Percentiles rank a stretch among this genome's conserved stretches.
Evolutionary conservation across 2,797 vertebrate species (phyloP).

Genomic region (Fringilla coelebs): DNA sequence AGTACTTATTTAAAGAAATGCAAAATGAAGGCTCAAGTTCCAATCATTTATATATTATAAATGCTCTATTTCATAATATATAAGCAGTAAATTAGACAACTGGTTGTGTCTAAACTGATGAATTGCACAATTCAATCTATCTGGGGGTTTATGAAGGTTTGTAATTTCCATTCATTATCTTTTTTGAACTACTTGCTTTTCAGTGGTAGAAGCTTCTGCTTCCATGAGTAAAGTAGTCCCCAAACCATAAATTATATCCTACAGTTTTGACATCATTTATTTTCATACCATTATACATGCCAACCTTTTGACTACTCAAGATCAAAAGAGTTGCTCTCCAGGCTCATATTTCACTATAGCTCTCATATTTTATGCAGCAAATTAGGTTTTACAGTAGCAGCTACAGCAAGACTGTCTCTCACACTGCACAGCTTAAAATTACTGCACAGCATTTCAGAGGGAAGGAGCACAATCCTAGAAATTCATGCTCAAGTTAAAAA

Average conservation of each 20-base stretch:
- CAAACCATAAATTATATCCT: constrained; percentile 67
- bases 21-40: neutral
- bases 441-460: neutral
- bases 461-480: neutral
- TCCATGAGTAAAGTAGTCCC: constrained; percentile 41
- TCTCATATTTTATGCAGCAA: constrained; percentile 62
- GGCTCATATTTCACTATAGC: constrained; percentile 66
- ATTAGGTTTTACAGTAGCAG: constrained; percentile 58
- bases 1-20: neutral
- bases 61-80: neutral
- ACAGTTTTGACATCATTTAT: constrained; percentile 74
- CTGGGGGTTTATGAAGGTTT: neutral
- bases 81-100: neutral
- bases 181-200: constrained; percentile 11
- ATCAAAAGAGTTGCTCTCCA: constrained; percentile 73
- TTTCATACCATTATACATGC: constrained; percentile 71
- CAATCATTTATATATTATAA: neutral
- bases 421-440: neutral
- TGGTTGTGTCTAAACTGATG: neutral
- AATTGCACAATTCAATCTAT: neutral
- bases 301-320: constrained; percentile 73
- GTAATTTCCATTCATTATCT: constrained; percentile 24
- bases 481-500: neutral
- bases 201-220: constrained; percentile 23
- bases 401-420: constrained; percentile 9